These are phyloP conservation scores for Syrmaticus mikado DNA, from an alignment of 2,113 vertebrate genomes.

Conservation along the genomic window DNA sequence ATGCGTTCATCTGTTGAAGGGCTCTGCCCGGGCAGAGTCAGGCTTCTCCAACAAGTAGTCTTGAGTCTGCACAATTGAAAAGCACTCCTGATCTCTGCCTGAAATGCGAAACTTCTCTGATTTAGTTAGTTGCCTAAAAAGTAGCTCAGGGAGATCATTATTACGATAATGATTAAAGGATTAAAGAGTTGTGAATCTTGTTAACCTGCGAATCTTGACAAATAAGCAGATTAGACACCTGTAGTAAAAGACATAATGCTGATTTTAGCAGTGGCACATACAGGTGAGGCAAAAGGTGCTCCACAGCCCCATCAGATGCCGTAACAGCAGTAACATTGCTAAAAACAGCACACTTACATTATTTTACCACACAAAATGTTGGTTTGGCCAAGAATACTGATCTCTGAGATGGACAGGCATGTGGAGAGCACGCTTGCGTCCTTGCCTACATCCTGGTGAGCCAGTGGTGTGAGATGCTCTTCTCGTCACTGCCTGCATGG, in stretches of 20 bases:
- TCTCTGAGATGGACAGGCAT: background rate
- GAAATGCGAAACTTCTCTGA: background rate
- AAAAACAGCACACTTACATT: background rate
- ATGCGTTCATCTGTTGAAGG: background rate
- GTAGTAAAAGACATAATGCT: background rate
- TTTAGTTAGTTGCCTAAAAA: background rate
- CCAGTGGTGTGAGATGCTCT: background rate
- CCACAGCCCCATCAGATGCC: background rate
- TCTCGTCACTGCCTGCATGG: background rate
- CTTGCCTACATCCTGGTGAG: background rate
- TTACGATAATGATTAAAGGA: background rate
- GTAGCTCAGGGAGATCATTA: background rate
- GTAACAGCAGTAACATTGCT: background rate
- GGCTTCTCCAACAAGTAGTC: background rate
- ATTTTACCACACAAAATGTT: background rate
- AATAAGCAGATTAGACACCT: background rate
- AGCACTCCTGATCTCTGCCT: background rate
- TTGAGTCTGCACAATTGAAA: background rate
- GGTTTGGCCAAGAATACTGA: rapidly evolving
- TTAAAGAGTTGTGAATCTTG: background rate
- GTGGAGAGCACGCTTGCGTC: background rate
- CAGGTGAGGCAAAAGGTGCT: background rate
- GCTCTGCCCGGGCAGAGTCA: background rate
- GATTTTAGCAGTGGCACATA: background rate
- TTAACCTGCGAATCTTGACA: background rate